Base-by-base conservation (phyloP, 2,797 vertebrate genomes). In the Enteromius fasciolatus region DNA sequence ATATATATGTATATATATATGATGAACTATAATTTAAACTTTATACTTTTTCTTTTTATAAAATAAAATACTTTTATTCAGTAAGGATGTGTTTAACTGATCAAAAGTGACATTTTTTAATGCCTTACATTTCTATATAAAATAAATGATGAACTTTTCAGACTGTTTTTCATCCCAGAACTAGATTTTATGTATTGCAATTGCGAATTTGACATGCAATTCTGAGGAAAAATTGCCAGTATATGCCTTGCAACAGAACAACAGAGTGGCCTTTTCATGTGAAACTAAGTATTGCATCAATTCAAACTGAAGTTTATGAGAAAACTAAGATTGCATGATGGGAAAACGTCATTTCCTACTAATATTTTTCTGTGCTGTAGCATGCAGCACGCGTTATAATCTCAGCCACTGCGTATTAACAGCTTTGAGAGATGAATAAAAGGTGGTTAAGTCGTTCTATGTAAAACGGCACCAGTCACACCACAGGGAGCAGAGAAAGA, bases 361-460 rank as follows among this genome's bases (percentile, higher is more conserved):
- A 28, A 14, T 73, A 12, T 39, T 57, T 74, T 75, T 39, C 15
- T 57, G 12, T 57, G 33, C 31, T 36, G 31, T 74, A 54, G 72
- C 20, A 20, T 36, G 8, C 72, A 57, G 59, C 59, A 33, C 18
- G n/a, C n/a, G 25, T 25, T 64, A 28, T 33, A 57, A 39, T 33
- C 46, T 69, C 17, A 84, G 36, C 77, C 50, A 7, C 5, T 67
- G 50, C 52, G 28, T 59, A 69, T 63, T 67, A 79, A 39, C 41
- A 69, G 77, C 63, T 78, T 69, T 63, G 48, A 44, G 36, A 61
- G 48, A 52, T 23, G 76, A 74, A 41, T 28, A 41, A 25, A 31
- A 68, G 72, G 69, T 52, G 69, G 64, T 76, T 61, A 84, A 80
- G 39, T 75, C 17, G 39, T 33, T 79, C 28, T 46, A 41, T 76